Percentiles rank a stretch among this genome's conserved stretches.
Conservation (phyloP, 1,140 invertebrate genomes). For the Leptinotarsa undecemlineata region DNA sequence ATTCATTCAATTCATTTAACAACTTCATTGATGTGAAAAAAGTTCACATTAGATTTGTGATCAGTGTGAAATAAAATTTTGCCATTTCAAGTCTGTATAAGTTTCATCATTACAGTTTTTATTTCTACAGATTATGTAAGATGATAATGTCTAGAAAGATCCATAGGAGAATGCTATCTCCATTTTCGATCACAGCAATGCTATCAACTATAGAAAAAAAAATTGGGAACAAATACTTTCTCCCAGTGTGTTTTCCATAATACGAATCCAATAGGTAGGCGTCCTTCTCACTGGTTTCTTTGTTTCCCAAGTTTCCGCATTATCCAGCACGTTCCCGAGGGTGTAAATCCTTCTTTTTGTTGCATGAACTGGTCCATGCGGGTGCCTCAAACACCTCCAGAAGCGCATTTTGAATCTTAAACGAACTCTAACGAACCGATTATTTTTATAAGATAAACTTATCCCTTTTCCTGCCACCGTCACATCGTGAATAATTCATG, state of each 20-base stretch:
- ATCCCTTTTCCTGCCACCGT: constrained; percentile 30
- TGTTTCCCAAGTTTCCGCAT: constrained; percentile 44
- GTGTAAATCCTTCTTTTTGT: constrained; percentile 50
- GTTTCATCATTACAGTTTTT: too few species aligned
- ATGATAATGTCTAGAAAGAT: too few species aligned
- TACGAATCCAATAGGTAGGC: constrained; percentile 45
- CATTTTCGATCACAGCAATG: too few species aligned
- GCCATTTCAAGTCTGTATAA: too few species aligned
- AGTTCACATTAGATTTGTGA: too few species aligned
- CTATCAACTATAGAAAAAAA: background rate
- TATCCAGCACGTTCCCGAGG: constrained; percentile 41
- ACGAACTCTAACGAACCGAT: constrained; percentile 42
- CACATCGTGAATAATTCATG: constrained; percentile 37
- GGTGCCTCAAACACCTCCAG: constrained; percentile 33
- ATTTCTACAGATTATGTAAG: too few species aligned
- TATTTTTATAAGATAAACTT: constrained; percentile 44
- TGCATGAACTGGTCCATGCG: constrained; percentile 30
- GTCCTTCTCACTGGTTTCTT: constrained; percentile 37
- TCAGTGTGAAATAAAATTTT: too few species aligned
- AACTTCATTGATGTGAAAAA: too few species aligned
- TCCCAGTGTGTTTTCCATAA: constrained; percentile 15
- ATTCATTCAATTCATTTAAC: too few species aligned
- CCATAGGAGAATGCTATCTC: too few species aligned
- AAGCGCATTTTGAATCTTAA: constrained; percentile 38
- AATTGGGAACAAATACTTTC: background rate